Conservation (phyloP, 2,888 invertebrate species). For the Formica aserva region DNA sequence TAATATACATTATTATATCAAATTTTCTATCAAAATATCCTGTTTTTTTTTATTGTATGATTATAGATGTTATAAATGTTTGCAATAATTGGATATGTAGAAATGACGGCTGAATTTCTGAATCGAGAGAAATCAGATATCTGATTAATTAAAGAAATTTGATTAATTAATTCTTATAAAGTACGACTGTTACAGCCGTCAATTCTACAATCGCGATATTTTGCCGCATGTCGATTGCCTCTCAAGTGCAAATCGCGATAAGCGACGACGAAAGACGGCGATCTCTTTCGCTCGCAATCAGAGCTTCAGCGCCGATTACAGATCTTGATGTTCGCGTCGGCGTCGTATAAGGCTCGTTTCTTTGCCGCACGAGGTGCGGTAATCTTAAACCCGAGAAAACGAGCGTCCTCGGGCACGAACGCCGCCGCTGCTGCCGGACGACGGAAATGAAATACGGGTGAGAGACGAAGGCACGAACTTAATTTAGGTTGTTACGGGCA, state of each 20-base stretch:
- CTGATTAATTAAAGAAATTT: conserved; percentile 23
- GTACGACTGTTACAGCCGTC: neutral
- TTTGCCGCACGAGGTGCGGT: conserved; percentile 49
- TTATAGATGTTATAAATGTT: neutral
- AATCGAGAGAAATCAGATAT: conserved; percentile 16
- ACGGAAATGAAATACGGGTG: conserved; percentile 80
- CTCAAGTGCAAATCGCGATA: neutral
- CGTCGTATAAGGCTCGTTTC: conserved; percentile 11
- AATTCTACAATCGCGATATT: conserved; percentile 7
- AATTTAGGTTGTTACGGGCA: conserved; percentile 78
- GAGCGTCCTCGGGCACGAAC: conserved; percentile 48
- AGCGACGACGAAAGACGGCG: conserved; percentile 41
- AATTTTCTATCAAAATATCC: neutral
- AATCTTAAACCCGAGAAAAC: conserved; percentile 66
- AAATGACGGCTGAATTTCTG: conserved; percentile 37
- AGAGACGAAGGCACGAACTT: conserved; percentile 75
- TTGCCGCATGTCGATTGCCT: conserved; percentile 14
- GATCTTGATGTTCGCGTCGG: conserved; percentile 44
- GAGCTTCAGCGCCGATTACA: conserved; percentile 59
- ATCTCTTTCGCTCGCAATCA: conserved; percentile 45
- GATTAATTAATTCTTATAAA: conserved; percentile 6
- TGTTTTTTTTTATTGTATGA: neutral
- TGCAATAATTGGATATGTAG: conserved; percentile 55
- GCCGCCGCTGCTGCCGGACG: conserved; percentile 44
- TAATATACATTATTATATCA: neutral